Conservation (phyloP, 1,140 invertebrate genomes). For the Brevipalpus yothersi region DNA sequence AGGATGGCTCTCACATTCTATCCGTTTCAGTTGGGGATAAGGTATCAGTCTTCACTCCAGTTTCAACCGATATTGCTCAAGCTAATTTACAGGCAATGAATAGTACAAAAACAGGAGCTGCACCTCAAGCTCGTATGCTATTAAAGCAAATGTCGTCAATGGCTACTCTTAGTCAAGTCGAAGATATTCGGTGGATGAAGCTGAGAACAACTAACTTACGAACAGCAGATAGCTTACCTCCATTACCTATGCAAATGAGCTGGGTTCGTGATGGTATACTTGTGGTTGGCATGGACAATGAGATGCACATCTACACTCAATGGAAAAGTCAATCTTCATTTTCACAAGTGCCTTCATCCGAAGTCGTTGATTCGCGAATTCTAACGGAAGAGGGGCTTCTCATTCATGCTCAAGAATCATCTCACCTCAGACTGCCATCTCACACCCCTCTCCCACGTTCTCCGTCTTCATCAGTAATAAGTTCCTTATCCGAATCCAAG, state of each 20-base stretch:
- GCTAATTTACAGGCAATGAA: constrained; percentile 68
- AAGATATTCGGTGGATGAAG: constrained; percentile 54
- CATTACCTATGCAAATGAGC: constrained; percentile 88
- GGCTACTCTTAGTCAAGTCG: constrained; percentile 39
- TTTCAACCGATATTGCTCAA: constrained; percentile 52
- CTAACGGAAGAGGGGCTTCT: constrained; percentile 52
- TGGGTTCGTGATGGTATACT: constrained; percentile 95
- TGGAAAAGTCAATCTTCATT: constrained; percentile 40
- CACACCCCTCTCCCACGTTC: constrained; percentile 22
- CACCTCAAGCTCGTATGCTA: constrained; percentile 27
- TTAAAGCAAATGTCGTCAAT: constrained; percentile 60
- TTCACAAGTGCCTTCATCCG: not conserved
- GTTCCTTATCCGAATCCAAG: constrained; percentile 1
- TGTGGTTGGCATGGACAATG: constrained; percentile 95
- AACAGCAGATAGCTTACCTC: constrained; percentile 81
- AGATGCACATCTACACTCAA: constrained; percentile 97
- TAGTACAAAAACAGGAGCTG: constrained; percentile 37
- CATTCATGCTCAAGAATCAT: constrained; percentile 40
- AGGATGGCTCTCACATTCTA: constrained; percentile 91
- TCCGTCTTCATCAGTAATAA: constrained; percentile 2
- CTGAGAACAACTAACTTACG: constrained; percentile 64
- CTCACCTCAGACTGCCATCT: constrained; percentile 35
- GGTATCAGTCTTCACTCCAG: constrained; percentile 18
- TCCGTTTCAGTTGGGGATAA: constrained; percentile 88
- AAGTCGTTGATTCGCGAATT: constrained; percentile 36